A percentile compares a stretch with the other conserved stretches of the same genome.
Conservation (phyloP, 1,140 invertebrate species). For the Hydropsyche tenuis region DNA sequence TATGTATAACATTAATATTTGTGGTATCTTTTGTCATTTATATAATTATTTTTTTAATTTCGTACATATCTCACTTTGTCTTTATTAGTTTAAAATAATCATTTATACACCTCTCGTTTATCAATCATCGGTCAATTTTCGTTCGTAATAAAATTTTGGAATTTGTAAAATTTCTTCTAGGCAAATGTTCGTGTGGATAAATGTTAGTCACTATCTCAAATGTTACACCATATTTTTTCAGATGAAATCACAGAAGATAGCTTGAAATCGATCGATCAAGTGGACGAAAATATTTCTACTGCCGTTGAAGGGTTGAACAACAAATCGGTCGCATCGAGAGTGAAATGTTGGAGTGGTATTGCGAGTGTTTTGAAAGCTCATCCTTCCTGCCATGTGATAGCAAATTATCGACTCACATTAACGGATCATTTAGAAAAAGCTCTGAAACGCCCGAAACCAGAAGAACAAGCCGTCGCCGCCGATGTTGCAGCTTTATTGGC, state of each 20-base stretch:
- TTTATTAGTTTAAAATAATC: no score
- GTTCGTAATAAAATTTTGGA: no score
- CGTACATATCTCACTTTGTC: no score
- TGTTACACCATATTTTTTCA: not conserved
- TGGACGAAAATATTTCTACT: slow-evolving; percentile 89
- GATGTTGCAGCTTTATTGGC: slow-evolving; percentile 79
- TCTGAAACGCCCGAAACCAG: slow-evolving; percentile 80
- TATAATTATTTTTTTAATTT: slow-evolving; percentile 2
- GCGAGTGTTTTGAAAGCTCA: slow-evolving; percentile 79
- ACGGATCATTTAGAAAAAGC: slow-evolving; percentile 80
- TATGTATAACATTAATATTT: not conserved
- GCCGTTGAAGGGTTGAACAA: slow-evolving; percentile 84
- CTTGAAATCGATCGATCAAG: slow-evolving; percentile 71
- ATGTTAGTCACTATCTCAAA: no score
- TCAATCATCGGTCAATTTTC: no score
- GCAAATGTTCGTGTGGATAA: no score
- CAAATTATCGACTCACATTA: slow-evolving; percentile 79
- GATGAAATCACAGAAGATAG: slow-evolving; percentile 53
- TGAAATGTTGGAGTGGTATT: slow-evolving; percentile 74
- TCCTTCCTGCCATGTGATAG: slow-evolving; percentile 79
- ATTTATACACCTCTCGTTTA: no score
- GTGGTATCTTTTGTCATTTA: not conserved
- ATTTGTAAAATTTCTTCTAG: no score
- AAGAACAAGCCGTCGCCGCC: slow-evolving; percentile 82
- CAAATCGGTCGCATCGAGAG: slow-evolving; percentile 83